phyloP scores from a whole-genome alignment of 2,797 vertebrate species.

The Sebastiscus albofasciatus region DNA sequence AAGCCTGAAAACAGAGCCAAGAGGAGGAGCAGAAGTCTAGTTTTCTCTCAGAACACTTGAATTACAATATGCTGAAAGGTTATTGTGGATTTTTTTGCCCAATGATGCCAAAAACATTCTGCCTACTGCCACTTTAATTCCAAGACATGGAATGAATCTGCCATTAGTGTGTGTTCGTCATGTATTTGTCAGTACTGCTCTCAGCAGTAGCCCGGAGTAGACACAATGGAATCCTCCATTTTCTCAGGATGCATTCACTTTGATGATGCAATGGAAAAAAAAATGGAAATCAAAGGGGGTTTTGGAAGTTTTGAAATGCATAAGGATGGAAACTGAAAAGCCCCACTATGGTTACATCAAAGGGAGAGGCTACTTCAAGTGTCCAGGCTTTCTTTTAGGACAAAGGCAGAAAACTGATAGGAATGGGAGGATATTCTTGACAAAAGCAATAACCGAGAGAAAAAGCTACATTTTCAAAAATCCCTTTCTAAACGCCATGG shows the following conservation, averaged over 20 bases:
- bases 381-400: conserved; percentile 18
- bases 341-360: conserved; percentile 49
- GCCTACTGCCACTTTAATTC: too few relatives aligned
- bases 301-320: conserved; percentile 43
- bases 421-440: not conserved
- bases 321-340: conserved; percentile 42
- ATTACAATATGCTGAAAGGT: too few relatives aligned
- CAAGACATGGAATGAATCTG: conserved; percentile 8
- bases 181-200: conserved; percentile 10
- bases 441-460: not conserved
- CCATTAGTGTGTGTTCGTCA: conserved; percentile 27
- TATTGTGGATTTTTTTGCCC: too few relatives aligned
- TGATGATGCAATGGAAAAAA: conserved; percentile 39
- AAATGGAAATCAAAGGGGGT: conserved; percentile 30
- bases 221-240: conserved; percentile 30
- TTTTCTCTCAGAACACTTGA: too few relatives aligned
- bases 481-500: not conserved
- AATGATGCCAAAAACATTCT: too few relatives aligned
- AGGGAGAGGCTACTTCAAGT: conserved; percentile 29
- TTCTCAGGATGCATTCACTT: conserved; percentile 38
- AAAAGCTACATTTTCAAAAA: conserved; percentile 3
- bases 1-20: too few relatives aligned
- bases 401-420: not conserved
- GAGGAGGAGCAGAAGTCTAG: too few relatives aligned
- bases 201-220: conserved; percentile 12